Conservation (phyloP, 1,140 invertebrate genomes). For the Tetraneura akinire region DNA sequence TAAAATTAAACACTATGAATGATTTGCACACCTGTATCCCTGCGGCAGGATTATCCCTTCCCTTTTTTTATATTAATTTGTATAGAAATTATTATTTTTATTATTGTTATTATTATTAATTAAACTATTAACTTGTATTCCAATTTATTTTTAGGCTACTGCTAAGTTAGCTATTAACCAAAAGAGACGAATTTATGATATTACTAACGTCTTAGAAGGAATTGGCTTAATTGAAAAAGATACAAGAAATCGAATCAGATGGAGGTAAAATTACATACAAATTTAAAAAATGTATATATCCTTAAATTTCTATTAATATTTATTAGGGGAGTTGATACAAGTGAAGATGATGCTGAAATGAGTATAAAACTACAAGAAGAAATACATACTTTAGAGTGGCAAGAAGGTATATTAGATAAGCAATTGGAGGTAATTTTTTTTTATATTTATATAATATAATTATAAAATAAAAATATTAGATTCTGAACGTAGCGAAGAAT, state of each 20-base stretch:
- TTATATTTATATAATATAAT: background rate
- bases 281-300: background rate
- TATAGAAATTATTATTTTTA: too few species aligned
- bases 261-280: conserved; percentile 62
- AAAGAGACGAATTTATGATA: conserved; percentile 98
- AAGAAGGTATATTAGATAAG: conserved; percentile 42
- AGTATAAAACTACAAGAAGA: conserved; percentile 46
- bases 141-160: conserved; percentile 73
- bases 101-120: too few species aligned
- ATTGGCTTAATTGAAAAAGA: conserved; percentile 98
- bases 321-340: conserved; percentile 37
- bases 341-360: conserved; percentile 40
- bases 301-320: background rate
- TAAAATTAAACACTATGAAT: too few species aligned
- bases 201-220: conserved; percentile 99
- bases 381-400: conserved; percentile 46
- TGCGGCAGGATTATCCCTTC: too few species aligned
- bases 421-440: conserved; percentile 35
- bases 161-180: conserved; percentile 87
- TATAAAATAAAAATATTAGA: too few species aligned
- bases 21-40: too few species aligned
- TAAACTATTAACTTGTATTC: background rate
- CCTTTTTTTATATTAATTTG: too few species aligned
- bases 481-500: too few species aligned
- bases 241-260: conserved; percentile 95